A percentile compares a stretch with the other conserved stretches of the same genome.
These are phyloP conservation scores for Rhimphoctona megacephalus DNA, from an alignment of 2,888 invertebrate species.

Conservation along the genomic window DNA sequence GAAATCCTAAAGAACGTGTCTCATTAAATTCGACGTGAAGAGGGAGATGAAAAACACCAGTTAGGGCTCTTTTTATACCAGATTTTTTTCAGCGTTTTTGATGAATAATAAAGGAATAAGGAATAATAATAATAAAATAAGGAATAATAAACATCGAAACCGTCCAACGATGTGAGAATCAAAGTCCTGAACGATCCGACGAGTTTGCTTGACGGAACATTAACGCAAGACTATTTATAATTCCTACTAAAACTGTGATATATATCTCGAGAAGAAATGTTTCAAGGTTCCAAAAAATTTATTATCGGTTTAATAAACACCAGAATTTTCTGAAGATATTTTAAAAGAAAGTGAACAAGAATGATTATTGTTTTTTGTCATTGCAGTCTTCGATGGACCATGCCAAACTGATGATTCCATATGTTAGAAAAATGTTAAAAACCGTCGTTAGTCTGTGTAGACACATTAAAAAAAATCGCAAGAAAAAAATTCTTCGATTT, in stretches of 20 bases:
- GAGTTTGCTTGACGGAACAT: slow-evolving; percentile 4
- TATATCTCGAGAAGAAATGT: slow-evolving; percentile 34
- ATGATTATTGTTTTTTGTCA: slow-evolving; percentile 52
- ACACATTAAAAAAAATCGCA: background rate
- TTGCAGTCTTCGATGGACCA: slow-evolving; percentile 55
- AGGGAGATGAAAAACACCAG: slow-evolving; percentile 33
- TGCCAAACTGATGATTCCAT: slow-evolving; percentile 8
- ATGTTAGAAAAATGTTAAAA: background rate
- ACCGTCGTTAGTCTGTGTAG: background rate
- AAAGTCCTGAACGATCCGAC: slow-evolving; percentile 15
- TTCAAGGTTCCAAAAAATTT: slow-evolving; percentile 24
- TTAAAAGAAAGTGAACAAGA: slow-evolving; percentile 15
- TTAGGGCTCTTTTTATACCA: background rate
- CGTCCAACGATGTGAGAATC: slow-evolving; percentile 22
- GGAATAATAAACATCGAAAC: slow-evolving; percentile 29
- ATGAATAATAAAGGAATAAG: too few species aligned
- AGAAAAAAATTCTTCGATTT: background rate
- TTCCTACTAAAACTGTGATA: slow-evolving; percentile 7
- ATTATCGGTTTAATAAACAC: slow-evolving; percentile 13
- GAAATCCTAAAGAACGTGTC: slow-evolving; percentile 21
- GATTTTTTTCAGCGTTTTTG: slow-evolving; percentile 16
- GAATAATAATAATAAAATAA: too few species aligned
- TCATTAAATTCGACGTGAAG: slow-evolving; percentile 35
- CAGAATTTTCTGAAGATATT: slow-evolving; percentile 28
- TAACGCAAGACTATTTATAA: slow-evolving; percentile 9